Conservation (phyloP, 2,113 vertebrate genomes). For the Siniperca knerii region DNA sequence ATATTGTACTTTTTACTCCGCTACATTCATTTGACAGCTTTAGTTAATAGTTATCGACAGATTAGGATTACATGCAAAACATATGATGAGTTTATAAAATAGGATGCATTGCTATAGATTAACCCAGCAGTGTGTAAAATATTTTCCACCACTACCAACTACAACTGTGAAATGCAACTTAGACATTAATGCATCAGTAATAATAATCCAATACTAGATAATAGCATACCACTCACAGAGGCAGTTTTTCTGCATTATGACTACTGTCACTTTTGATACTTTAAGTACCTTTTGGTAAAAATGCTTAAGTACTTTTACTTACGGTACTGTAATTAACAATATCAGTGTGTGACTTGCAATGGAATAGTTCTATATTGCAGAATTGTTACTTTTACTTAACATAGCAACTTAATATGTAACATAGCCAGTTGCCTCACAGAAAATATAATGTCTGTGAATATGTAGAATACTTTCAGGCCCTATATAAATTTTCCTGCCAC, state of each 20-base stretch:
- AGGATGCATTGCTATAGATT: background rate
- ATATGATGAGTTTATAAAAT: background rate
- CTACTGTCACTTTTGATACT: background rate
- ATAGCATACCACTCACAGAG: background rate
- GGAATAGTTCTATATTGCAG: background rate
- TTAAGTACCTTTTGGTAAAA: background rate
- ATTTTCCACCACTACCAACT: background rate
- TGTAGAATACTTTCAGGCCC: background rate
- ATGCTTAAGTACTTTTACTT: background rate
- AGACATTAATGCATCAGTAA: background rate
- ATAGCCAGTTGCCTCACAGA: background rate
- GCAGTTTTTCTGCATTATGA: background rate
- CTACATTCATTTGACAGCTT: background rate
- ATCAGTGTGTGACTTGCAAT: background rate
- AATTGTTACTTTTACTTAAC: background rate
- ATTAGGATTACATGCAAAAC: background rate
- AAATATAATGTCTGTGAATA: conserved; percentile 3
- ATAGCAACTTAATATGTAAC: background rate
- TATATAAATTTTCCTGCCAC: conserved; percentile 20
- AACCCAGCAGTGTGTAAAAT: too few species aligned
- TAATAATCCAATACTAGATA: background rate
- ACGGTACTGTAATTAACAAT: background rate
- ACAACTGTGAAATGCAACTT: background rate
- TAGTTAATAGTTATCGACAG: background rate
- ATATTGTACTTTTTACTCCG: background rate